These are phyloP conservation scores for Clepsis dumicolana DNA, from an alignment of 2,888 invertebrate species.

Conservation along the genomic window DNA sequence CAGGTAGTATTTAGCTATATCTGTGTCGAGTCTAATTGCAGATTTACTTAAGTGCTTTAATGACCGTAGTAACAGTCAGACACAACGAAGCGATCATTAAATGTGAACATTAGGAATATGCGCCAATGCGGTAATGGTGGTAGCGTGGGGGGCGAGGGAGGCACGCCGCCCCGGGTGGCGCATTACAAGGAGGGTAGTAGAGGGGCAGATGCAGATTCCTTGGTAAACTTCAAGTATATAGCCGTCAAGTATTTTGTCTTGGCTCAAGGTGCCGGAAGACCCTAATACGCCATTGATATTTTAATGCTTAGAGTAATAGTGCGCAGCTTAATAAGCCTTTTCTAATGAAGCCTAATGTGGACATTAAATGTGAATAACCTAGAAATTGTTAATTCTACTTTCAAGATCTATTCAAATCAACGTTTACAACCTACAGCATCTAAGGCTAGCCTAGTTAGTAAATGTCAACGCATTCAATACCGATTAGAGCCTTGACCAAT, in stretches of 20 bases:
- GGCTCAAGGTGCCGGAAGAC: no score
- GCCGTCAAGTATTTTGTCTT: no score
- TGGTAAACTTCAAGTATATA: no score
- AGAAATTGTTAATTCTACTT: neutral
- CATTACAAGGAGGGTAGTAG: no score
- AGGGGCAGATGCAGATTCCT: no score
- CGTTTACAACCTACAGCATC: conserved; percentile 10
- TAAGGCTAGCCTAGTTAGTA: conserved; percentile 38
- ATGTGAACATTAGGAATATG: neutral
- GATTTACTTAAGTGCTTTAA: neutral
- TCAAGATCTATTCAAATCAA: neutral
- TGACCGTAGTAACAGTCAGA: neutral
- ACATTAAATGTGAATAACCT: neutral
- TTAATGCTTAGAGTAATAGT: no score
- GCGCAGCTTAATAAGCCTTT: no score
- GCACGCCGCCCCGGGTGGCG: no score
- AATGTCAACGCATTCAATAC: conserved; percentile 40
- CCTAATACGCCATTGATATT: no score
- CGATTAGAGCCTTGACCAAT: conserved; percentile 41
- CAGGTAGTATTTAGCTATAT: neutral
- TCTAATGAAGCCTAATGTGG: neutral
- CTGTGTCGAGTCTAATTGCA: conserved; percentile 1
- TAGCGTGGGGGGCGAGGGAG: no score
- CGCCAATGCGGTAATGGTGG: no score
- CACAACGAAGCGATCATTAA: neutral